Evolutionary conservation across 2,888 invertebrate genomes (phyloP).

Genomic region (Drosophila barbarae): DNA sequence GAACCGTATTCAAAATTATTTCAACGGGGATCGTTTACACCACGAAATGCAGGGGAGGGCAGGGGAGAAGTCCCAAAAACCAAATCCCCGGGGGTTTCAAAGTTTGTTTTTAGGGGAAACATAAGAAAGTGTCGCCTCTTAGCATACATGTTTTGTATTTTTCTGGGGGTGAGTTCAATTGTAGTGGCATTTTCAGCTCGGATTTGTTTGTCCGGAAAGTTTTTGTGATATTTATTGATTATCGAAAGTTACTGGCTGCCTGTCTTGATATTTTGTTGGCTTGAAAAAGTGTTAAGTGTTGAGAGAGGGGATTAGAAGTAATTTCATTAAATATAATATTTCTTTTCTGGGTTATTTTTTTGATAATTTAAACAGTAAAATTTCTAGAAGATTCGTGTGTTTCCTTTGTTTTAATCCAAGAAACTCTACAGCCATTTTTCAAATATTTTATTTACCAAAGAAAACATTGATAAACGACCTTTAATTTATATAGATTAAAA

Average conservation of each 20-base stretch:
- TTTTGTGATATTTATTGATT: conserved; percentile 20
- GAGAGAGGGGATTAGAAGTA: neutral
- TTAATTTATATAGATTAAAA: neutral
- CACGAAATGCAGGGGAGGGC: neutral
- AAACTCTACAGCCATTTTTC: too few species aligned
- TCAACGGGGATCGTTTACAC: conserved; percentile 25
- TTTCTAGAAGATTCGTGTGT: neutral
- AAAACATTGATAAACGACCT: neutral
- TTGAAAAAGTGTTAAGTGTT: neutral
- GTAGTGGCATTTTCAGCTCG: conserved; percentile 15
- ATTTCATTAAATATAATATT: neutral
- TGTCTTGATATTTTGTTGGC: neutral
- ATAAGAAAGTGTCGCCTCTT: conserved; percentile 23
- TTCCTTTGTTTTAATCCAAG: too few species aligned
- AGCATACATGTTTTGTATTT: neutral
- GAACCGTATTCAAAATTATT: conserved; percentile 15
- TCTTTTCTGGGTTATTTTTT: neutral
- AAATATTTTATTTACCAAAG: neutral
- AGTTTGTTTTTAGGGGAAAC: conserved; percentile 25
- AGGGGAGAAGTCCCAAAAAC: conserved; percentile 4
- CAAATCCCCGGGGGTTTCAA: conserved; percentile 16
- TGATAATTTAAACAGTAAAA: neutral
- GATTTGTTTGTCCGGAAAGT: conserved; percentile 15
- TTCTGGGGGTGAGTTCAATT: conserved; percentile 17
- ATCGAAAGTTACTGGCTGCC: conserved; percentile 4